phyloP scores from a whole-genome alignment of 1,140 invertebrate species.

The Leptonema lineaticorne region DNA sequence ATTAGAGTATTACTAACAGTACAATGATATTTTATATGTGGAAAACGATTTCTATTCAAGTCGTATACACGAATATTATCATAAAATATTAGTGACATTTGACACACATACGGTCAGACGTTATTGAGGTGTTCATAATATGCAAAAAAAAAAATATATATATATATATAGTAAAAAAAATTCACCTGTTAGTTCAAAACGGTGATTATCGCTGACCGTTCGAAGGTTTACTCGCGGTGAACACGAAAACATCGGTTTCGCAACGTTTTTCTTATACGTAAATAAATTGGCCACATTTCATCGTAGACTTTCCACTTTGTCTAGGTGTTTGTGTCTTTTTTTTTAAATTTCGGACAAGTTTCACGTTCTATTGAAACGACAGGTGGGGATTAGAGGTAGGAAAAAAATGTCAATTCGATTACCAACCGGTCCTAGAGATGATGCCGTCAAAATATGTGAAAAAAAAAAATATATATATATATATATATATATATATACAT shows the following conservation, averaged over 20 bases:
- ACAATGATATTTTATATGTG: background rate
- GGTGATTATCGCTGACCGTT: background rate
- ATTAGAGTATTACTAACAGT: background rate
- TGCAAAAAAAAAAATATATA: too few relatives aligned
- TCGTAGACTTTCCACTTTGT: slow-evolving; percentile 9
- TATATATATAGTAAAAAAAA: too few relatives aligned
- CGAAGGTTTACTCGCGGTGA: slow-evolving; percentile 1
- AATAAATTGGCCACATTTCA: background rate
- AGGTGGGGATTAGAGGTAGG: slow-evolving; percentile 10
- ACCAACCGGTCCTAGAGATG: slow-evolving; percentile 1
- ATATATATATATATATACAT: too few relatives aligned
- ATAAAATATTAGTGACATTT: background rate
- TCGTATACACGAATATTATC: too few relatives aligned
- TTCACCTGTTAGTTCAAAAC: background rate
- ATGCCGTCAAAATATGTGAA: too few relatives aligned
- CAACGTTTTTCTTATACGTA: background rate
- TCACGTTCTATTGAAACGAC: background rate
- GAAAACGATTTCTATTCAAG: too few relatives aligned
- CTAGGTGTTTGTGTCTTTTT: background rate
- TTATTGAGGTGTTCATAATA: background rate
- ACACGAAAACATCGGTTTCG: background rate
- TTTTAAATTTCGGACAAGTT: background rate
- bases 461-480: too few relatives aligned
- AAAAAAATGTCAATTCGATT: slow-evolving; percentile 19
- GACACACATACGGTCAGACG: background rate